A percentile compares a stretch with the other conserved stretches of the same genome.
Conservation (phyloP, 2,888 invertebrate genomes). For the Hipparchia sbordonii region DNA sequence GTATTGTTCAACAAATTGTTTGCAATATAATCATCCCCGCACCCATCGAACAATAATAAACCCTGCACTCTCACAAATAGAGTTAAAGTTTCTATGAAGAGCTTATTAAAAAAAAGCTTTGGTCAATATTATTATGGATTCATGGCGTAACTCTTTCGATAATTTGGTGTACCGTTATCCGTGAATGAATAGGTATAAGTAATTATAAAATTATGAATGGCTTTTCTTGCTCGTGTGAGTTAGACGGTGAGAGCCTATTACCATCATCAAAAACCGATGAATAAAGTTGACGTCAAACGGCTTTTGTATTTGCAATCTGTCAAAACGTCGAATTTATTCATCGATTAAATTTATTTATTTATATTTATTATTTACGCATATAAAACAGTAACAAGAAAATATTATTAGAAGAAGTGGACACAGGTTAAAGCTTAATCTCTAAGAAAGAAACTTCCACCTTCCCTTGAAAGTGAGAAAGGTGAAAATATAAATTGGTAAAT, state of each 20-base stretch:
- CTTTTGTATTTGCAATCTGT: too few species aligned
- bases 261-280: too few species aligned
- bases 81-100: constrained; percentile 36
- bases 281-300: too few species aligned
- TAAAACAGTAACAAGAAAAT: too few species aligned
- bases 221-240: constrained; percentile 48
- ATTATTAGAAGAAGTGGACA: too few species aligned
- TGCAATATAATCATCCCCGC: constrained; percentile 38
- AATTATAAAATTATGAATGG: constrained; percentile 58
- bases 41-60: constrained; percentile 39
- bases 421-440: too few species aligned
- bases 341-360: too few species aligned
- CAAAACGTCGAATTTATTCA: too few species aligned
- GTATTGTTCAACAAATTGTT: constrained; percentile 61
- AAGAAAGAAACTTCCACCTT: too few species aligned
- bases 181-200: constrained; percentile 53
- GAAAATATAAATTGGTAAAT: too few species aligned
- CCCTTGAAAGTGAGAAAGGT: too few species aligned
- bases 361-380: too few species aligned
- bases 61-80: constrained; percentile 32
- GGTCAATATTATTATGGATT: constrained; percentile 51
- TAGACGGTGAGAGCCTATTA: not conserved
- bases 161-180: constrained; percentile 51
- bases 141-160: constrained; percentile 49
- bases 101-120: constrained; percentile 38